Evolutionary conservation across 2,888 invertebrate genomes (phyloP), one percentile per base, ranked within the genome.

Genomic region (Drosophila vallismaia): DNA sequence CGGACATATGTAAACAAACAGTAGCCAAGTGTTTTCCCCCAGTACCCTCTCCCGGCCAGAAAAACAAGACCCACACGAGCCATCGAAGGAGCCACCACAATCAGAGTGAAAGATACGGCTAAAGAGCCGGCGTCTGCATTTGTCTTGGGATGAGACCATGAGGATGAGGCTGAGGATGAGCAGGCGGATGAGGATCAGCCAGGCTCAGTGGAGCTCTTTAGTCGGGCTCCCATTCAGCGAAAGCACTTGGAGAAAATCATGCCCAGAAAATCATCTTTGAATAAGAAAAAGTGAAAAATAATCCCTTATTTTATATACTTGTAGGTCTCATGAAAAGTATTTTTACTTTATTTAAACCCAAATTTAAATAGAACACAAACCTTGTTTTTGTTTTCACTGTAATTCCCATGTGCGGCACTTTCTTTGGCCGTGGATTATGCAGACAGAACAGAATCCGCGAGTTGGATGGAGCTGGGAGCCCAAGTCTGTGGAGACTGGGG

Each of bases 61-160:
- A 19, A 31, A 48, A 76, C 82, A 78, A 71, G 79, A 73, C 45
- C 46, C 77, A 83, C 88, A 81, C 87, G 74, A 85, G 74, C 85
- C 86, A 73, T 54, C 44, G 38, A 55, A 19, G 46, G 54, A 49
- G 45, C 31, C 46, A 31, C 54, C 86, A 73, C 83, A 84, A 88
- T 85, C 83, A 88, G 82, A 87, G 86, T 87, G 88, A 87, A 87
- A 87, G 83, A 88, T 86, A 84, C 86, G 82, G 70, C 86, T 87
- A 83, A 83, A 87, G 71, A 86, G 75, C 55, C 76, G 85, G 66
- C 79, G 83, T 78, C 73, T 87, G 79, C 87, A 83, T 88, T 87
- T 85, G 82, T 82, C 82, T 88, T 87, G 73, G 81, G 28, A 5
- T 28, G 28, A 6, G 28, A 4, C 58, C 74, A 72, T 59, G 86